Percentiles rank a stretch among this genome's conserved stretches.
phyloP scores from a whole-genome alignment of 2,797 vertebrate genomes.

The Fratercula arctica region DNA sequence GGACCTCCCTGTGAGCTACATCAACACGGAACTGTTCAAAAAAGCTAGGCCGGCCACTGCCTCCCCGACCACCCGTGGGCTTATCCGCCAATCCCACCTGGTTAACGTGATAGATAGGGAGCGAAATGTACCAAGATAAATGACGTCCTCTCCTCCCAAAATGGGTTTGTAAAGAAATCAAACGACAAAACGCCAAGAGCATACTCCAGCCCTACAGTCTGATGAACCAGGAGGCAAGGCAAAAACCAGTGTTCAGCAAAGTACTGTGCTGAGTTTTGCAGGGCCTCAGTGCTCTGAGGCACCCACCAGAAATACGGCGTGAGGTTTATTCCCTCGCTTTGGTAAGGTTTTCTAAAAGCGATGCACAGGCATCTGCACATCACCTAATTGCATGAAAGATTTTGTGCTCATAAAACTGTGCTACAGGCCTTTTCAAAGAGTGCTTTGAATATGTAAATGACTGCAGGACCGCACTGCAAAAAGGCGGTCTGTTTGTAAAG shows the following conservation, averaged over 20 bases:
- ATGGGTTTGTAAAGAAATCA: neutral
- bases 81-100: constrained; percentile 16
- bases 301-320: neutral
- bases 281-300: neutral
- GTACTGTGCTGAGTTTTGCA: neutral
- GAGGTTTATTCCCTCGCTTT: neutral
- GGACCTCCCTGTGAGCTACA: neutral
- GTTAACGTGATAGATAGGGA: neutral
- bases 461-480: neutral
- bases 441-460: neutral
- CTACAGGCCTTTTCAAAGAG: neutral
- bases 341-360: neutral
- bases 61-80: neutral
- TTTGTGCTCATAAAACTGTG: neutral
- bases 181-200: neutral
- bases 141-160: constrained; percentile 11
- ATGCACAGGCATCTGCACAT: neutral
- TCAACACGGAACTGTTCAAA: neutral
- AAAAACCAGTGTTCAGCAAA: neutral
- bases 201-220: neutral
- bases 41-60: neutral
- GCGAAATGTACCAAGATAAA: neutral
- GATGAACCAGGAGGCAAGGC: neutral
- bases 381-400: neutral
- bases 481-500: neutral